Evolutionary conservation across 92 coral and sea anemone genomes (phyloP), one percentile per base, ranked within the genome.

Genomic region (Epizoanthus stellaris): DNA sequence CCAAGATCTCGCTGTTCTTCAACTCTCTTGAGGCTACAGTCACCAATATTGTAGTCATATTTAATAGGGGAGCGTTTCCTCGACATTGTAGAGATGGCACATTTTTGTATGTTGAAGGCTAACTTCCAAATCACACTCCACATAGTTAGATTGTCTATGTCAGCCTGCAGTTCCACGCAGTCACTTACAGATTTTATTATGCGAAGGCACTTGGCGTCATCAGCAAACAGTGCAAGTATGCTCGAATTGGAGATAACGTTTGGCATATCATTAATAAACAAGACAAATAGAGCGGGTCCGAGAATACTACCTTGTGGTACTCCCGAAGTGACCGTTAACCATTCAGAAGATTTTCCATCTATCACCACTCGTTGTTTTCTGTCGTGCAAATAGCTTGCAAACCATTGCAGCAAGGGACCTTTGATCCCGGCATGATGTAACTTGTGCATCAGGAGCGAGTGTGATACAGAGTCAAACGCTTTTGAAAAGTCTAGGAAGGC

Each of bases 201-300:
- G 43, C 67, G 82, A 16, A 53, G 71, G 58, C 85, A 80, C 61
- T 80, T 80, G 69, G 85, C 74, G 16, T 62, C 85, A 1, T 80
- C 85, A 80, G 85, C 85, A 80, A 80, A 80, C 74, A 80, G 67
- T 0, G 74, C 73, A 43, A 80, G 85, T 23, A 0, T 23, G 25
- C 25, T 23, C 25, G 25, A 23, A 23, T 23, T 23, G 25, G 25
- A 23, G 25, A 23, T 23, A 23, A 23, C 25, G 25, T 23, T 23
- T 23, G 25, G 25, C 25, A 23, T 23, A 0, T 23, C 85, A 80
- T 80, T 80, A 36, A 80, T 62, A 61, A 80, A 63, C 73, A 80
- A 53, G 43, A 80, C 85, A 43, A 34, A 80, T 21, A 62, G 73
- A 61, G 61, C 85, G 12, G 82, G 82, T 9, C 82, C 82, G 3